Conservation (phyloP, 2,797 vertebrate genomes). For the Peromyscus melanophrys region DNA sequence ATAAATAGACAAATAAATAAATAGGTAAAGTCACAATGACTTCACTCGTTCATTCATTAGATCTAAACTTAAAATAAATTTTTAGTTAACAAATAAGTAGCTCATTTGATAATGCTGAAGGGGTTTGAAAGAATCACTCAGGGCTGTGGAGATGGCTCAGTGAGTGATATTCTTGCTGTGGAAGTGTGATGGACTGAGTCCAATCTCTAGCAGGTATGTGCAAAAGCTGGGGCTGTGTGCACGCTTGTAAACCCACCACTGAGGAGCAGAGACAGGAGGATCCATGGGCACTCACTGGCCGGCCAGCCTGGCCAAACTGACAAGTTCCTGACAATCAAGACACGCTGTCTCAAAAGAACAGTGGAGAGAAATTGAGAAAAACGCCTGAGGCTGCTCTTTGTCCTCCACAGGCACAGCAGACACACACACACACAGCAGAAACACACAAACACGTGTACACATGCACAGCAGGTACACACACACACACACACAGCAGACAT, state of each 20-base stretch:
- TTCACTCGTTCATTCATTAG: background rate
- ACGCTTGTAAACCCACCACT: background rate
- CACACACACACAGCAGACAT: too few relatives aligned
- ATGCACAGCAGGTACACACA: too few relatives aligned
- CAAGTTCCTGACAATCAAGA: background rate
- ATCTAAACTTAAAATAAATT: constrained; percentile 13
- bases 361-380: background rate
- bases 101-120: background rate
- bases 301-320: background rate
- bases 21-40: background rate
- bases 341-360: background rate
- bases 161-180: background rate
- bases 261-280: background rate
- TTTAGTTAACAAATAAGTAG: background rate
- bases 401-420: background rate
- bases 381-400: background rate
- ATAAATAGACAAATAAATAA: background rate
- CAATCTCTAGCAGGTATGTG: background rate
- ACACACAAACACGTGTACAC: too few relatives aligned
- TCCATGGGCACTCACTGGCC: background rate
- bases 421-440: too few relatives aligned
- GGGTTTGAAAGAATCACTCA: background rate
- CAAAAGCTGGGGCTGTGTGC: background rate
- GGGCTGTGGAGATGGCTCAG: background rate
- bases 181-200: background rate